Base-by-base conservation (phyloP, 2,888 invertebrate species). In the Chrysotoxum bicinctum region DNA sequence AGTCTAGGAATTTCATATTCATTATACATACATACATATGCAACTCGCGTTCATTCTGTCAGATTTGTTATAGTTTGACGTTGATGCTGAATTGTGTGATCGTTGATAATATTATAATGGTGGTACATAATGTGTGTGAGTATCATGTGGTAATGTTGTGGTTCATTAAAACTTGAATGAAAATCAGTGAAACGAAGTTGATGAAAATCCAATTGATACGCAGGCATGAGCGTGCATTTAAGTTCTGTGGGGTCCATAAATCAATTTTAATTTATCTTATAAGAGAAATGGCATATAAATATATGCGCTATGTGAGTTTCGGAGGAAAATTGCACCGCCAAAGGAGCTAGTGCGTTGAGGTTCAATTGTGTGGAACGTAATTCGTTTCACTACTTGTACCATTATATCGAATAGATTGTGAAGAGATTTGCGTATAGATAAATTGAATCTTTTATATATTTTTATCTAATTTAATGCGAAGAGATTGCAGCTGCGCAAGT, bases 151-250 rank as follows among this genome's bases (percentile, higher is more conserved):
- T 45, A 48, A 54, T 76, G 16, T 75, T 70, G 56, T 66, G 75
- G 58, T 84, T 79, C 79, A 68, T 84, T 84, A 58, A 16, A 37
- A 66, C 69, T 30, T 56, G 60, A 75, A 48, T 10, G 35, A 48
- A 74, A 76, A 70, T 79, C 78, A 78, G 58, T 75, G 56, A 60
- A 43, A 56, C 40, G 74, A 75, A 70, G 56, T 66, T 79, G 84
- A 75, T 80, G 75, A 80, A 80, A 84, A 80, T 80, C 75, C 79
- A 70, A 84, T 84, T 76, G 70, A 84, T 84, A 84, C 84, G 84
- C 84, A 75, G 84, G 79, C 66, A 74, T 58, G 74, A 75, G 70
- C 2, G 35, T 69, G 50, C 50, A 68, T 43, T 12, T 26, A 3
- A 10, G 23, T 40, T 43, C 70, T 76, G 84, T 84, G 84, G 60